Percentiles rank a stretch among this genome's conserved stretches.
These are phyloP conservation scores for Penaeus chinensis DNA, from an alignment of 1,140 invertebrate genomes.

Conservation along the genomic window DNA sequence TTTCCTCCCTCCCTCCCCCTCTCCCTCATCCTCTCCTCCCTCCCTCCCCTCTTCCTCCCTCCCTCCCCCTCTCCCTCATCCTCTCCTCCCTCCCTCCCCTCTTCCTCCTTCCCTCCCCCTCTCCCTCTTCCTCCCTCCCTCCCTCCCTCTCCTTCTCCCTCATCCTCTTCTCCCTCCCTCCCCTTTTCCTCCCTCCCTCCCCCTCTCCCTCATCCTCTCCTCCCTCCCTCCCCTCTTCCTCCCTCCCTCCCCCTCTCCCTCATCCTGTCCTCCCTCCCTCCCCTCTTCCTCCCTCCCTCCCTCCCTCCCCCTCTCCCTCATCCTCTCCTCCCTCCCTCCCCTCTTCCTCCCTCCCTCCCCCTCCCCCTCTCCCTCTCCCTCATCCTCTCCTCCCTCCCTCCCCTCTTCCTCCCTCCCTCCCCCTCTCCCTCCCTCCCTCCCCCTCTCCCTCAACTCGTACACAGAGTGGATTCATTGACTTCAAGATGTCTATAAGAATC, in stretches of 20 bases:
- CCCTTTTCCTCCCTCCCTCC: no score
- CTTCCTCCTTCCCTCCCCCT: neutral
- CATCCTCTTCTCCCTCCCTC: no score
- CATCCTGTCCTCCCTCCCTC: no score
- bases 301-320: neutral
- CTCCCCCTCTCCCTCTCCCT: neutral
- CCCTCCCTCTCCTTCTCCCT: no score
- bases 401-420: neutral
- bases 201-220: no score
- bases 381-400: neutral
- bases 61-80: neutral
- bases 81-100: neutral
- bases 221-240: no score
- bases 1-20: neutral
- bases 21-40: neutral
- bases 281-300: neutral
- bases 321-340: neutral
- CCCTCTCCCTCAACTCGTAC: no score
- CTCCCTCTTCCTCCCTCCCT: no score
- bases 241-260: no score
- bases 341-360: neutral
- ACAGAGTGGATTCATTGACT: no score
- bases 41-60: neutral
- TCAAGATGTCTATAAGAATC: no score
- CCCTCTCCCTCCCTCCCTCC: no score